Evolutionary conservation across 2,113 vertebrate species (phyloP).

Genomic region (Chlorodrepanis virens): DNA sequence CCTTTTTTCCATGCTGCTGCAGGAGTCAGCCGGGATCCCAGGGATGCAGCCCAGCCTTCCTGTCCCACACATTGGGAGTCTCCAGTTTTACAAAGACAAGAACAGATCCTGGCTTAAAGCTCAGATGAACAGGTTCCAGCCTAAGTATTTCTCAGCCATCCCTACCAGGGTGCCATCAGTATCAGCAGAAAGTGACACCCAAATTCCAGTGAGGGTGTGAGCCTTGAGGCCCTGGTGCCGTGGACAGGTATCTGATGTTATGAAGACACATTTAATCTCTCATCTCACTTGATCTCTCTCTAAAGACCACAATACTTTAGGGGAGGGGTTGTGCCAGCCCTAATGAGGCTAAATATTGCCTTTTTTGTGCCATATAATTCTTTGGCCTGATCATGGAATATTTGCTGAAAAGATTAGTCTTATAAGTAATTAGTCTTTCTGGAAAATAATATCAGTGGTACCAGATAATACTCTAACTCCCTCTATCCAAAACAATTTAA

Average conservation of each 20-base stretch:
- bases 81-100: not conserved
- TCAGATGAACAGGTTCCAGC: not conserved
- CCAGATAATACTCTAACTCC: slow-evolving; percentile 5
- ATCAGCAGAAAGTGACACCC: rapidly evolving
- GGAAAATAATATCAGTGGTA: not conserved
- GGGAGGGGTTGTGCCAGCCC: not conserved
- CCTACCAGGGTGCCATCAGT: rapidly evolving
- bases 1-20: rapidly evolving
- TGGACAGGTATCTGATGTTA: not conserved
- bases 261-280: not conserved
- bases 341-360: not conserved
- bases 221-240: not conserved
- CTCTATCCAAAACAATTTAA: slow-evolving; percentile 28
- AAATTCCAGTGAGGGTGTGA: not conserved
- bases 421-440: slow-evolving; percentile 1
- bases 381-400: not conserved
- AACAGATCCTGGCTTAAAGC: not conserved
- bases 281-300: not conserved
- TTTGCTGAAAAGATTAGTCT: slow-evolving; percentile 7
- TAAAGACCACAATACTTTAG: not conserved
- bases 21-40: not conserved
- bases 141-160: not conserved
- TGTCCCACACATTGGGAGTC: not conserved
- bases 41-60: not conserved
- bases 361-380: not conserved